These are phyloP conservation scores for Muricea muricata DNA, from an alignment of 92 coral and sea anemone genomes.

Conservation along the genomic window DNA sequence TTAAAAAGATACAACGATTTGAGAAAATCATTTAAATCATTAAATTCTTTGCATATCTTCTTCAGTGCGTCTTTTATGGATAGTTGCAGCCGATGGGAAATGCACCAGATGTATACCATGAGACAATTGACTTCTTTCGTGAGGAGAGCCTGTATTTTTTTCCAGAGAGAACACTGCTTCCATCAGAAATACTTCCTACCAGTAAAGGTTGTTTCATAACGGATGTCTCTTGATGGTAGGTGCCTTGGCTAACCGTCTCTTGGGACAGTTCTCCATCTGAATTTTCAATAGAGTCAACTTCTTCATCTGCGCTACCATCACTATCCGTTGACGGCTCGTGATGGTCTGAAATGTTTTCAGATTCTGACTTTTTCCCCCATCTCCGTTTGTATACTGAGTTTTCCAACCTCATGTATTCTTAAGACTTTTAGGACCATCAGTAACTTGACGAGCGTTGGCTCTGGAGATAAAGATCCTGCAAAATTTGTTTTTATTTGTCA, in stretches of 20 bases:
- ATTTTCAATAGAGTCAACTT: constrained; percentile 34
- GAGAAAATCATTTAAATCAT: constrained; percentile 47
- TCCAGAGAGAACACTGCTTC: too few species aligned
- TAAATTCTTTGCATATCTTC: constrained; percentile 44
- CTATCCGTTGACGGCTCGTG: constrained; percentile 3
- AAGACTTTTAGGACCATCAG: too few species aligned
- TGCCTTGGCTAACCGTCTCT: constrained; percentile 23
- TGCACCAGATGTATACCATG: constrained; percentile 52
- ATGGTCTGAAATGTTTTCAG: constrained; percentile 11
- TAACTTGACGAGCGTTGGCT: too few species aligned
- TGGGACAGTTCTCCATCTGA: constrained; percentile 46
- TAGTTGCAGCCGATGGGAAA: constrained; percentile 50
- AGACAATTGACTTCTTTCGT: constrained; percentile 52
- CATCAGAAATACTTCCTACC: too few species aligned
- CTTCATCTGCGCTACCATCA: constrained; percentile 40
- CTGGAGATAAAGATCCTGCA: too few species aligned
- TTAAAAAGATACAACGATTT: constrained; percentile 26
- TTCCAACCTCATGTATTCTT: too few species aligned
- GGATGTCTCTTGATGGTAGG: constrained; percentile 22
- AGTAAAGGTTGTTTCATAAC: constrained; percentile 31
- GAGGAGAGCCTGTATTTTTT: too few species aligned
- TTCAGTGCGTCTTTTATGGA: constrained; percentile 55
- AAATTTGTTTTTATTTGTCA: too few species aligned
- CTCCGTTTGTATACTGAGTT: too few species aligned
- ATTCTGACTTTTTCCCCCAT: too few species aligned